These are phyloP conservation scores for Tholera decimalis DNA, from an alignment of 2,888 invertebrate species.

Conservation along the genomic window DNA sequence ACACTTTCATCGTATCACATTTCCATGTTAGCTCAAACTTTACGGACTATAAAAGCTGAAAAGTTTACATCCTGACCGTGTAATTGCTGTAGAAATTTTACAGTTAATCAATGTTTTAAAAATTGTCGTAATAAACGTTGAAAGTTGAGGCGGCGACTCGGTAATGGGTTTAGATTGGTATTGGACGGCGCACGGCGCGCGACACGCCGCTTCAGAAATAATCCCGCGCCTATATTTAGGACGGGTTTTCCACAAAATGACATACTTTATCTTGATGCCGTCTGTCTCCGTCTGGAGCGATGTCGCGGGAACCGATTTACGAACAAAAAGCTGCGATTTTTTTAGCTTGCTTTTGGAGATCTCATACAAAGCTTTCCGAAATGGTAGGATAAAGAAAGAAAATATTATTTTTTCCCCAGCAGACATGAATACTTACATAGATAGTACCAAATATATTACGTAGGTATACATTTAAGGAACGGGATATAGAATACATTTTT, in stretches of 20 bases:
- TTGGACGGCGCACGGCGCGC: constrained; percentile 76
- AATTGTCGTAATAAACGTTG: constrained; percentile 79
- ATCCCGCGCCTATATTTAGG: constrained; percentile 88
- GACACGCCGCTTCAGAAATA: constrained; percentile 87
- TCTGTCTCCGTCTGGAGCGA: constrained; percentile 68
- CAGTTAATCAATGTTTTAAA: constrained; percentile 76
- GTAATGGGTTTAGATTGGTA: constrained; percentile 87
- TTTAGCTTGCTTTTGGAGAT: constrained; percentile 25
- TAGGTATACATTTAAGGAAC: too few species aligned
- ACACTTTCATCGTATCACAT: constrained; percentile 9
- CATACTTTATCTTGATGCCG: constrained; percentile 83
- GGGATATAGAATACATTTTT: too few species aligned
- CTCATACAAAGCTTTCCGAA: constrained; percentile 19
- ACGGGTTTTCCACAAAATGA: constrained; percentile 88
- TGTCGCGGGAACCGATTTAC: constrained; percentile 54
- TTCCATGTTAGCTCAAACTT: constrained; percentile 24
- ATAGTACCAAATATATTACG: too few species aligned
- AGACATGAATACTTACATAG: too few species aligned
- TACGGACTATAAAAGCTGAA: constrained; percentile 67
- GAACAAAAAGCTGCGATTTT: constrained; percentile 45
- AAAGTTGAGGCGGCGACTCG: constrained; percentile 74
- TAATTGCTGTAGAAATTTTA: constrained; percentile 72
- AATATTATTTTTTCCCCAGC: too few species aligned
- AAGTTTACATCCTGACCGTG: constrained; percentile 71
- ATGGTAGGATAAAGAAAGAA: too few species aligned